Base-by-base conservation (phyloP, 2,797 vertebrate species). In the Lates japonicus region DNA sequence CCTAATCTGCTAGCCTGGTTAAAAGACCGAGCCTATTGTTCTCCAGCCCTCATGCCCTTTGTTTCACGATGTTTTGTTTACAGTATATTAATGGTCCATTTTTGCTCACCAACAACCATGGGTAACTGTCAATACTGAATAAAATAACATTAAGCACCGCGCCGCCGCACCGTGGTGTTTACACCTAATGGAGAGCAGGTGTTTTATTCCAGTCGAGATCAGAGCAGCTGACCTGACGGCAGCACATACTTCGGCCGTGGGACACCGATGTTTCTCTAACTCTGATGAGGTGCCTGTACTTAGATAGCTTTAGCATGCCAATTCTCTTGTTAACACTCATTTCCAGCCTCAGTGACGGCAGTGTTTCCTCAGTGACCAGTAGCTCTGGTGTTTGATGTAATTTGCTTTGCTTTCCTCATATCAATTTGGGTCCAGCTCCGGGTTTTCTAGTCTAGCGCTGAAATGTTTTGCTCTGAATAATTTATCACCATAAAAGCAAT, bases 191-290 rank as follows among this genome's bases (percentile, higher is more conserved):
- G 39, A 81, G 10, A 13, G 67, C 39, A 55, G 60, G 75, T 60
- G 75, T 84, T 80, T 10, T 70, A 89, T 90, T 81, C n/a, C n/a
- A n/a, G 90, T 90, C 91, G 65, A 16, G 41, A 74, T 69, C 51
- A 67, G 70, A 35, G 22, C 12, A 20, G 65, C 46, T 73, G 78
- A 82, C 71, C 37, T 7, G 4, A 14, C 59, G 25, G 72, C 4
- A 74, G 46, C 39, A 33, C 22, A 22, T 19, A 9, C 61, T 31
- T 22, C 17, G 25, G 39, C 17, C 33, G 9, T 37, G 17, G 66
- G 70, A 25, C 13, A 9, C 49, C 31, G 59, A 0, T 35, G 12
- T 46, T 70, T 20, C 58, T 22, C 44, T 66, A 7, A 31, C 5
- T 35, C 44, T 11, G 1, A 61, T 70, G 35, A 51, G 11, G 44